These are phyloP conservation scores for Drosophila suzukii DNA, from an alignment of 1,140 invertebrate genomes.

Conservation along the genomic window DNA sequence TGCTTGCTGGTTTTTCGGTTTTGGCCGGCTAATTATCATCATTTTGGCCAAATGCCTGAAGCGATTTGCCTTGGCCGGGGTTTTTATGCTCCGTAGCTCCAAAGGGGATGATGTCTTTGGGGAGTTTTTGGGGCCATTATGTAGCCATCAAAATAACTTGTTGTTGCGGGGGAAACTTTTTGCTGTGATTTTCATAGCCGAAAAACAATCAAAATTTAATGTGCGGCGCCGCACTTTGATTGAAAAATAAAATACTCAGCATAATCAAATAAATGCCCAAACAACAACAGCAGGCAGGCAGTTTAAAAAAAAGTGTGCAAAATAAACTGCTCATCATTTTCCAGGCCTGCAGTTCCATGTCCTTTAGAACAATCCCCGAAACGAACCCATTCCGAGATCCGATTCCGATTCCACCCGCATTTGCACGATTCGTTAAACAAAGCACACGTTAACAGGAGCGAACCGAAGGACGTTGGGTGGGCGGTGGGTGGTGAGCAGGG, in stretches of 20 bases:
- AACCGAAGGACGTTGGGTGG: conserved; percentile 22
- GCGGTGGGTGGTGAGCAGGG: neutral
- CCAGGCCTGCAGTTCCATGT: conserved; percentile 11
- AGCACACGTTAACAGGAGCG: conserved; percentile 76
- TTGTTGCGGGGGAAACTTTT: conserved; percentile 61
- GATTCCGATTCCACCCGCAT: conserved; percentile 75
- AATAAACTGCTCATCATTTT: conserved; percentile 73
- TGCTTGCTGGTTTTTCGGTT: conserved; percentile 49
- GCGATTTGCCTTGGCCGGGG: conserved; percentile 55
- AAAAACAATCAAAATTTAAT: conserved; percentile 81
- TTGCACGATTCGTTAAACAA: conserved; percentile 85
- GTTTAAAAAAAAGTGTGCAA: conserved; percentile 51
- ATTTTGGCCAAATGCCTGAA: conserved; percentile 75
- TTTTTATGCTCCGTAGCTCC: conserved; percentile 57
- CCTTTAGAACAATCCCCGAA: conserved; percentile 25
- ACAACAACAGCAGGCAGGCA: conserved; percentile 13
- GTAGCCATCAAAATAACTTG: conserved; percentile 78
- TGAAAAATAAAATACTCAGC: conserved; percentile 78
- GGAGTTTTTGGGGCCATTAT: conserved; percentile 59
- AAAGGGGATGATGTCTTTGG: conserved; percentile 24
- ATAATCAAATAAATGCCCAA: conserved; percentile 75
- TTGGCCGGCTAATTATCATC: conserved; percentile 79
- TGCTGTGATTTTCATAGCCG: conserved; percentile 72
- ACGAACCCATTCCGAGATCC: conserved; percentile 18
- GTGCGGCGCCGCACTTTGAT: conserved; percentile 76